Percentiles rank a stretch among this genome's conserved stretches.
phyloP scores from a whole-genome alignment of 2,113 vertebrate species.

The Chionodraco myersi region DNA sequence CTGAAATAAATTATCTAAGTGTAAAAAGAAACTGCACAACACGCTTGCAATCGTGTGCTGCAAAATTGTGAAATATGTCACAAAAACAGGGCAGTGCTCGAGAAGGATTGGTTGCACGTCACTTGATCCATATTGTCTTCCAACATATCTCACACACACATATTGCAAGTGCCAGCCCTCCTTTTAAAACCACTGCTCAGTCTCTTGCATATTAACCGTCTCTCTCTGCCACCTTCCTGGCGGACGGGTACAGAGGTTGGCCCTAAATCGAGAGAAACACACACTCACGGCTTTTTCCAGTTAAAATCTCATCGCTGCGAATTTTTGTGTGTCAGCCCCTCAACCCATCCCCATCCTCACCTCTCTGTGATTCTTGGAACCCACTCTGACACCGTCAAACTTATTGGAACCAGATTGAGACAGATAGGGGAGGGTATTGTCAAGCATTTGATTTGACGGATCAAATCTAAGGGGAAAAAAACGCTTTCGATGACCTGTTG shows the following conservation, averaged over 20 bases:
- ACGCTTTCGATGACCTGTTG: constrained; percentile 27
- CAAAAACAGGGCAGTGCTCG: constrained; percentile 49
- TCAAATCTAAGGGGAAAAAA: constrained; percentile 4
- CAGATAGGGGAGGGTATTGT: constrained; percentile 24
- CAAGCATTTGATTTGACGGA: constrained; percentile 11
- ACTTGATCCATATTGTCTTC: constrained; percentile 53
- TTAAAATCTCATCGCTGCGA: constrained; percentile 20
- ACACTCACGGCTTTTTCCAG: constrained; percentile 25
- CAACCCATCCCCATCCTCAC: constrained; percentile 44
- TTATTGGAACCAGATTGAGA: constrained; percentile 38
- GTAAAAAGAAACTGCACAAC: constrained; percentile 1
- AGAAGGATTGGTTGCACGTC: constrained; percentile 49
- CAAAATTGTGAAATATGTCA: constrained; percentile 48
- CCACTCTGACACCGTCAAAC: constrained; percentile 45
- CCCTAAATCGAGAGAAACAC: constrained; percentile 51
- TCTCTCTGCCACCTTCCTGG: constrained; percentile 76
- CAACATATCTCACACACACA: constrained; percentile 11
- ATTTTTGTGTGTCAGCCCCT: constrained; percentile 15
- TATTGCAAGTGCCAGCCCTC: constrained; percentile 45
- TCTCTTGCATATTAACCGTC: constrained; percentile 25
- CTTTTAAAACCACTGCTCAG: constrained; percentile 71
- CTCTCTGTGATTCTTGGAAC: constrained; percentile 60
- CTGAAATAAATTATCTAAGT: constrained; percentile 28
- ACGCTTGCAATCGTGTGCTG: not conserved
- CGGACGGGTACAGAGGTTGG: constrained; percentile 80